Percentiles rank a stretch among this genome's conserved stretches.
Conservation (phyloP, 2,113 vertebrate species). For the Crocuta crocuta region DNA sequence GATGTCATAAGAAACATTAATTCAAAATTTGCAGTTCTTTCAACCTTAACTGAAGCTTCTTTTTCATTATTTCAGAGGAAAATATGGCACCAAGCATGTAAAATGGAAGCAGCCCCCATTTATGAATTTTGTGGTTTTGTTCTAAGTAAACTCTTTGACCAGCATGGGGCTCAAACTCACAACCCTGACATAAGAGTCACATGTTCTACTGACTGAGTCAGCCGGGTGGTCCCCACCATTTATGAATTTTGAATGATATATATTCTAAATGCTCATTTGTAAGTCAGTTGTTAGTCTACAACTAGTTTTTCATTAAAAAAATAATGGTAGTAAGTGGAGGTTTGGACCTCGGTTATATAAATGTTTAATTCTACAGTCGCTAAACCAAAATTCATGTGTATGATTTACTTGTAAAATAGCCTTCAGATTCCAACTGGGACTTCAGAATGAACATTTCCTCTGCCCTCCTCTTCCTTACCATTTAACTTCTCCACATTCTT, state of each 20-base stretch:
- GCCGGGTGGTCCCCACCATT: neutral
- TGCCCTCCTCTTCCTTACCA: neutral
- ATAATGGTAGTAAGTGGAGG: neutral
- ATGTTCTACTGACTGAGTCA: neutral
- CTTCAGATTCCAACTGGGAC: neutral
- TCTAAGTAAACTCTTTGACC: neutral
- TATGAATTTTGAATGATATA: conserved; percentile 38
- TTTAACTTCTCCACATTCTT: neutral
- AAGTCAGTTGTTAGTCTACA: conserved; percentile 21
- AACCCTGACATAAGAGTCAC: neutral
- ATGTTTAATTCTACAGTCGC: neutral
- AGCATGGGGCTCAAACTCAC: neutral
- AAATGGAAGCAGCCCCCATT: neutral
- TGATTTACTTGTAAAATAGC: neutral
- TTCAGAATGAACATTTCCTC: neutral
- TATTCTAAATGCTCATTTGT: neutral
- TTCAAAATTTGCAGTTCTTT: neutral
- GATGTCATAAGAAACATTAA: neutral
- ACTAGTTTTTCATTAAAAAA: conserved; percentile 29
- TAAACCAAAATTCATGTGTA: neutral
- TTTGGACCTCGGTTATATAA: neutral
- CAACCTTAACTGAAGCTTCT: neutral
- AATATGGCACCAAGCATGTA: neutral
- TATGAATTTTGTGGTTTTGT: neutral
- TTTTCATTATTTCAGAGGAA: neutral